These are phyloP conservation scores for Drosophila bocqueti DNA, from an alignment of 1,140 invertebrate genomes.

Conservation along the genomic window DNA sequence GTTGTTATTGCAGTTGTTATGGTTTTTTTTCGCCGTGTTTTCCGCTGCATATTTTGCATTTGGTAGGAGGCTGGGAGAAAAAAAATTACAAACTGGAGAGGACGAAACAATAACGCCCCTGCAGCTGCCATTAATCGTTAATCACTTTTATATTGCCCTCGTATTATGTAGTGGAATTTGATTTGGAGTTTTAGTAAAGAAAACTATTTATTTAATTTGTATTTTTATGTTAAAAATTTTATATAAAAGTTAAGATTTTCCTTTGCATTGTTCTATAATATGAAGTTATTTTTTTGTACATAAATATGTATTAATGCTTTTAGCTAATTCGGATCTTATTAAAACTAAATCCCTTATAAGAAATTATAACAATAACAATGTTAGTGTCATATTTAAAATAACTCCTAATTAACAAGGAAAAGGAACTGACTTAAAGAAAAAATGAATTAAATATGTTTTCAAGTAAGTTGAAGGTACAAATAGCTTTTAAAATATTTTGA, in stretches of 20 bases:
- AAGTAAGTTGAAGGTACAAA: background rate
- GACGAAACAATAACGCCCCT: conserved; percentile 65
- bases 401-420: too few relatives aligned
- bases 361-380: background rate
- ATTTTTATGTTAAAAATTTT: background rate
- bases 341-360: background rate
- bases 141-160: conserved; percentile 52
- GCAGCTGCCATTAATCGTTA: conserved; percentile 81
- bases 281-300: background rate
- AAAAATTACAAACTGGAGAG: conserved; percentile 22
- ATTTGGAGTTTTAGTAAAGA: background rate
- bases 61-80: conserved; percentile 62
- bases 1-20: conserved; percentile 58
- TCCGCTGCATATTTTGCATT: conserved; percentile 76
- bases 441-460: too few relatives aligned
- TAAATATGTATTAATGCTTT: background rate
- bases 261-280: too few relatives aligned
- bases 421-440: too few relatives aligned
- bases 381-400: background rate
- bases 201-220: background rate
- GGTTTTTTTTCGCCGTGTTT: conserved; percentile 47
- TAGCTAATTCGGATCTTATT: background rate
- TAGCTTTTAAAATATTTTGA: background rate
- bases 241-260: background rate
- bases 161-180: conserved; percentile 20